A percentile compares a stretch with the other conserved stretches of the same genome.
Conservation (phyloP, 2,888 invertebrate species). For the Caenorhabditis drosophilae region DNA sequence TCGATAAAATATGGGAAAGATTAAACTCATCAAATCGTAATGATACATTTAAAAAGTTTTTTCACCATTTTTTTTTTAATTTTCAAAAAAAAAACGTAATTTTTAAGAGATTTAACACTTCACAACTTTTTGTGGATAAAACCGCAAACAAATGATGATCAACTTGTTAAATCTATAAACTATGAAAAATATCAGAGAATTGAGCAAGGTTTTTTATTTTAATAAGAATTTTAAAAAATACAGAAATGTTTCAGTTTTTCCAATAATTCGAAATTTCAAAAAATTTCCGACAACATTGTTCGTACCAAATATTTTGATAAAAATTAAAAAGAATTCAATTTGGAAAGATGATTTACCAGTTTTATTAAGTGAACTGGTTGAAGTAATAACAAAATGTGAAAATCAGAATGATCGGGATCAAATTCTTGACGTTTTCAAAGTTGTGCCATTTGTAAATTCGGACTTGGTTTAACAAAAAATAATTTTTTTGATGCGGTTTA, state of each 20-base stretch:
- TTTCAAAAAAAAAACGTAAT: not conserved
- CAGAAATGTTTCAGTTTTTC: too few species aligned
- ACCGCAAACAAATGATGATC: slow-evolving; percentile 11
- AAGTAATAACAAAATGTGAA: slow-evolving; percentile 9
- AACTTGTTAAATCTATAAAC: not conserved
- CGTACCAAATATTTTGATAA: slow-evolving; percentile 8
- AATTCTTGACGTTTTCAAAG: slow-evolving; percentile 5
- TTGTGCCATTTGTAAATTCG: slow-evolving; percentile 13
- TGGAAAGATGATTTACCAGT: slow-evolving; percentile 21
- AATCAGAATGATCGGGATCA: slow-evolving; percentile 2
- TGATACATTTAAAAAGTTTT: not conserved
- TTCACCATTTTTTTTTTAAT: not conserved
- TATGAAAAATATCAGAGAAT: not conserved
- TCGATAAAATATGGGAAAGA: slow-evolving; percentile 12
- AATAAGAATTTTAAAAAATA: too few species aligned
- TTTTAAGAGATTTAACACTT: slow-evolving; percentile 10
- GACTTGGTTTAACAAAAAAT: slow-evolving; percentile 1
- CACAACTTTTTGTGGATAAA: slow-evolving; percentile 14
- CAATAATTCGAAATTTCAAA: slow-evolving; percentile 7
- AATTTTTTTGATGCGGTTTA: not conserved
- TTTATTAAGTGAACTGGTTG: slow-evolving; percentile 12
- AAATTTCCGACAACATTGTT: slow-evolving; percentile 7
- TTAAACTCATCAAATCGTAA: slow-evolving; percentile 2
- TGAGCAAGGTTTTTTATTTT: not conserved
- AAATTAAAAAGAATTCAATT: slow-evolving; percentile 15